Percentiles rank a stretch among this genome's conserved stretches.
Evolutionary conservation across 2,888 invertebrate species (phyloP).

Genomic region (Hybos culiciformis): DNA sequence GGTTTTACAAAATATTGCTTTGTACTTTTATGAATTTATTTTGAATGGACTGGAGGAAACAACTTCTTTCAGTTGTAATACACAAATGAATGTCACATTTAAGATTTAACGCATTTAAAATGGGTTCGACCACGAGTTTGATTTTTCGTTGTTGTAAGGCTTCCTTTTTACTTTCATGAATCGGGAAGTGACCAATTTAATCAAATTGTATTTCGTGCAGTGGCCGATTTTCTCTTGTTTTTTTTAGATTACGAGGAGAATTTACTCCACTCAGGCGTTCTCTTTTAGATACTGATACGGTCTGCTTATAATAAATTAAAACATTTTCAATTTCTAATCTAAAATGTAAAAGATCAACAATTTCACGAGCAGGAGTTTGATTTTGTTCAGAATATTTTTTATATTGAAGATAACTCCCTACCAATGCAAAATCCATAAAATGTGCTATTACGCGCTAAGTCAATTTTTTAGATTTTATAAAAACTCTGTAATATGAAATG

Average conservation of each 20-base stretch:
- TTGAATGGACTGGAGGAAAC: too few relatives aligned
- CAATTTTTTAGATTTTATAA: constrained; percentile 17
- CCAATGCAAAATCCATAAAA: constrained; percentile 14
- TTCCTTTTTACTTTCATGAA: neutral
- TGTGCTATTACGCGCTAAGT: constrained; percentile 15
- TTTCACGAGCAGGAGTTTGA: constrained; percentile 1
- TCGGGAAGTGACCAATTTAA: neutral
- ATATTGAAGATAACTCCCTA: constrained; percentile 14
- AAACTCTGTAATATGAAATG: constrained; percentile 18
- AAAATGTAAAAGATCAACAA: constrained; percentile 6
- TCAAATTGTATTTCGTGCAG: neutral
- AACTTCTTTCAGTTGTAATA: too few relatives aligned
- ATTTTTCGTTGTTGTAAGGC: too few relatives aligned
- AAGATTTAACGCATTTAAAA: too few relatives aligned
- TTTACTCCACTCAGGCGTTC: neutral
- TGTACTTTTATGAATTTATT: too few relatives aligned
- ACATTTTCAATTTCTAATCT: neutral
- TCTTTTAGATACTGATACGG: neutral
- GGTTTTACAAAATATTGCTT: too few relatives aligned
- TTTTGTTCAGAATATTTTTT: constrained; percentile 1
- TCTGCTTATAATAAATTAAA: neutral
- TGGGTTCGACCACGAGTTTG: too few relatives aligned
- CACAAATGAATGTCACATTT: too few relatives aligned
- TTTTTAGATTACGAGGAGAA: neutral
- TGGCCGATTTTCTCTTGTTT: neutral